phyloP scores from a whole-genome alignment of 2,113 vertebrate genomes.

The Ramphastos sulfuratus region DNA sequence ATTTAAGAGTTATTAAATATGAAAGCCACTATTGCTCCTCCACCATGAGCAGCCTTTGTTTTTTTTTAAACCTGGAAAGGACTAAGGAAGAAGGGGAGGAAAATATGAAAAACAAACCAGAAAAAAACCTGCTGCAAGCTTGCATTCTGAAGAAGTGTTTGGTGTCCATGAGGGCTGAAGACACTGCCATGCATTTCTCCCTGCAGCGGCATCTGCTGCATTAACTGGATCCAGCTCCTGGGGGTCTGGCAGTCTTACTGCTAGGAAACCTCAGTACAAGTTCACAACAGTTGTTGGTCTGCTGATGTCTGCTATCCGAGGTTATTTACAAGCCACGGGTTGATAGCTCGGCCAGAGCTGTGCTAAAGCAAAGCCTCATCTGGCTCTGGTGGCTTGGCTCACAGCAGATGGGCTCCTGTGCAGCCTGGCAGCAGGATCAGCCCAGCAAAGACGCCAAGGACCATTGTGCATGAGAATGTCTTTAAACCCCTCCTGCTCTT shows the following conservation, averaged over 20 bases:
- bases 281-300: rapidly evolving
- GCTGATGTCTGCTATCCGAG: neutral
- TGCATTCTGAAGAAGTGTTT: neutral
- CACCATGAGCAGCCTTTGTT: slow-evolving; percentile 60
- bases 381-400: neutral
- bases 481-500: neutral
- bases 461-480: rapidly evolving
- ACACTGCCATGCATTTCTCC: neutral
- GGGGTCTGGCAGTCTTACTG: neutral
- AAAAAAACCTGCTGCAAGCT: neutral
- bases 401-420: rapidly evolving
- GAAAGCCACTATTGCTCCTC: slow-evolving; percentile 65
- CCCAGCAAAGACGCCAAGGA: neutral
- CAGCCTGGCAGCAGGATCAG: neutral
- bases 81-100: neutral
- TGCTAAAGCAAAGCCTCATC: neutral
- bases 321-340: neutral
- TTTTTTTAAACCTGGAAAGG: slow-evolving; percentile 69
- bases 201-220: neutral
- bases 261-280: neutral
- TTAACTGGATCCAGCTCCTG: neutral
- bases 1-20: slow-evolving; percentile 79
- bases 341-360: neutral
- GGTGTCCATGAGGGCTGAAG: neutral
- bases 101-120: neutral